These are phyloP conservation scores for Trichonephila inaurata DNA, from an alignment of 1,140 invertebrate genomes.

Conservation along the genomic window DNA sequence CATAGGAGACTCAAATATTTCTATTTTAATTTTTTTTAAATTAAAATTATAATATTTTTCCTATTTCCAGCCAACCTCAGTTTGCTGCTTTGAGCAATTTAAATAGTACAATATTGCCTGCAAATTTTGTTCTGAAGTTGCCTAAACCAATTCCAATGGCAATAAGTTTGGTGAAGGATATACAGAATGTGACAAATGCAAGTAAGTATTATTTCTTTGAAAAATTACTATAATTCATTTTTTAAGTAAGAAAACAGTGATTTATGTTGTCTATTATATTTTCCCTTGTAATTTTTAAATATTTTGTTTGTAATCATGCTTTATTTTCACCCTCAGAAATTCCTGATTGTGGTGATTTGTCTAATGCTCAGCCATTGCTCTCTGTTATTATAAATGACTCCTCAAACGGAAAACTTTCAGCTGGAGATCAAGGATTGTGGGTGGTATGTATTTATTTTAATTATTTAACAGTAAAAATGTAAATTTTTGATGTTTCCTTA, in stretches of 20 bases:
- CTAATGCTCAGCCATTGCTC: conserved; percentile 86
- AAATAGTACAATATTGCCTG: conserved; percentile 94
- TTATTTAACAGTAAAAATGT: background rate
- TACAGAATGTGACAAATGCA: conserved; percentile 86
- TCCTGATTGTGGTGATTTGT: conserved; percentile 85
- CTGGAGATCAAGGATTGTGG: conserved; percentile 88
- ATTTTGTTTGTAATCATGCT: background rate
- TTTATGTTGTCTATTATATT: conserved; percentile 56
- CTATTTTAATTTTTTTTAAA: background rate
- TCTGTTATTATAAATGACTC: conserved; percentile 88
- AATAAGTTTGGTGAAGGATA: conserved; percentile 86
- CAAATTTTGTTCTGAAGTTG: conserved; percentile 93
- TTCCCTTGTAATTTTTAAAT: background rate
- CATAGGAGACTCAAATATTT: background rate
- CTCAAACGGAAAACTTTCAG: conserved; percentile 86
- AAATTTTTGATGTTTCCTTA: too few species aligned
- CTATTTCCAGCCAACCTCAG: conserved; percentile 84
- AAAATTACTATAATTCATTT: too few species aligned
- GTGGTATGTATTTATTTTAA: conserved; percentile 84
- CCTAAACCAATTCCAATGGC: conserved; percentile 93
- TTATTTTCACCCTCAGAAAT: conserved; percentile 18
- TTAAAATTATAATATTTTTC: background rate
- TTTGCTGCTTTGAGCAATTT: conserved; percentile 89
- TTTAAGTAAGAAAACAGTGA: too few species aligned
- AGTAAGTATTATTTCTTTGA: conserved; percentile 51